These are phyloP conservation scores for Meloidogyne exigua DNA, from an alignment of 1,140 invertebrate genomes.

Conservation along the genomic window DNA sequence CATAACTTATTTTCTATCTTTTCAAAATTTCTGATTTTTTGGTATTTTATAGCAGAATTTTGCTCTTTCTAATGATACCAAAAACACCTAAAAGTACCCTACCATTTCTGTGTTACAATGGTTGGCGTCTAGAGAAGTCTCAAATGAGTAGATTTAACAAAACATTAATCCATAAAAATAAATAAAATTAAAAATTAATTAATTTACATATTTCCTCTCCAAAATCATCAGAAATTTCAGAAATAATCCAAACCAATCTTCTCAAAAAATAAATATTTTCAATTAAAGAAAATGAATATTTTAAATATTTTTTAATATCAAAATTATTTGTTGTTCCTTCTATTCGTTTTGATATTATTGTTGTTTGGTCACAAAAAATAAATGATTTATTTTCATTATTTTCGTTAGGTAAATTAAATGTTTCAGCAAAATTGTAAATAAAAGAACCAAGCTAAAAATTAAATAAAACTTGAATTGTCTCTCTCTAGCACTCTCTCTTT, in stretches of 20 bases:
- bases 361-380: slow-evolving; percentile 5
- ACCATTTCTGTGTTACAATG: too few relatives aligned
- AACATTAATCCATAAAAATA: not conserved
- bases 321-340: not conserved
- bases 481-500: too few relatives aligned
- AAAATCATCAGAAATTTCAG: not conserved
- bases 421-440: not conserved
- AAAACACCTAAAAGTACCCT: too few relatives aligned
- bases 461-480: too few relatives aligned
- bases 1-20: too few relatives aligned
- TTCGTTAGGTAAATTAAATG: not conserved
- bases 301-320: not conserved
- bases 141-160: too few relatives aligned
- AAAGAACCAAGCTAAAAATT: not conserved
- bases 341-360: not conserved
- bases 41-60: too few relatives aligned
- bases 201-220: not conserved
- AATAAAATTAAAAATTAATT: too few relatives aligned
- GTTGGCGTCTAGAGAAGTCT: too few relatives aligned
- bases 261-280: slow-evolving; percentile 1
- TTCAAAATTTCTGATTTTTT: too few relatives aligned
- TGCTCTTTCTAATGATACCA: too few relatives aligned
- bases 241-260: not conserved
- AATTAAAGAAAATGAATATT: not conserved
- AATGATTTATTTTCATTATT: not conserved